Percentiles rank a stretch among this genome's conserved stretches.
Conservation (phyloP, 2,888 invertebrate genomes). For the Congeria kusceri region DNA sequence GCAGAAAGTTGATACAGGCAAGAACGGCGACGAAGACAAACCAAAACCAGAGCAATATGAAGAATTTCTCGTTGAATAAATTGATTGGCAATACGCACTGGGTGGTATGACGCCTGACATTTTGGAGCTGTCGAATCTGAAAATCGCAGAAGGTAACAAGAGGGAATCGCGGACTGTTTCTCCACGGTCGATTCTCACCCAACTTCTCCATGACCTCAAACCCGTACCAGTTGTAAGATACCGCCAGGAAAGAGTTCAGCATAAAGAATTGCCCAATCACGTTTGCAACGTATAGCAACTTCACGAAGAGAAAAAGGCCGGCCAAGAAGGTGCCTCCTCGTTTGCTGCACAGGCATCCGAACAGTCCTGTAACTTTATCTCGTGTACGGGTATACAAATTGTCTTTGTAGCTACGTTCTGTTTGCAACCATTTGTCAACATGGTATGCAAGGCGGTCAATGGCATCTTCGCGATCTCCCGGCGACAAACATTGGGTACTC, state of each 20-base stretch:
- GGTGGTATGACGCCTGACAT: slow-evolving; percentile 70
- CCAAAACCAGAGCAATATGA: slow-evolving; percentile 78
- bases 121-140: slow-evolving; percentile 74
- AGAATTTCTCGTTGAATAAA: slow-evolving; percentile 78
- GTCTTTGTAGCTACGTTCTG: slow-evolving; percentile 71
- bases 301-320: slow-evolving; percentile 71
- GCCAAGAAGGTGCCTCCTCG: slow-evolving; percentile 75
- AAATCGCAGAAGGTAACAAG: slow-evolving; percentile 77
- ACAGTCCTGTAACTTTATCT: background rate
- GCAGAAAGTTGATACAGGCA: slow-evolving; percentile 54
- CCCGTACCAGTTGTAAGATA: slow-evolving; percentile 73
- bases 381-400: slow-evolving; percentile 59
- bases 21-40: slow-evolving; percentile 65
- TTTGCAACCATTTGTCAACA: slow-evolving; percentile 75
- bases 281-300: slow-evolving; percentile 71
- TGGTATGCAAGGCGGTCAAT: slow-evolving; percentile 72
- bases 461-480: slow-evolving; percentile 71
- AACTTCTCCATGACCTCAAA: slow-evolving; percentile 63
- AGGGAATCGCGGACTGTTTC: slow-evolving; percentile 61
- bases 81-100: slow-evolving; percentile 78
- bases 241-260: slow-evolving; percentile 74
- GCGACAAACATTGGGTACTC: slow-evolving; percentile 71
- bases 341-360: slow-evolving; percentile 71
- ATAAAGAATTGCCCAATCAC: slow-evolving; percentile 76
- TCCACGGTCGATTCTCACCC: slow-evolving; percentile 23